Conservation (phyloP, 2,888 invertebrate species). For the Drosophila antonietae region DNA sequence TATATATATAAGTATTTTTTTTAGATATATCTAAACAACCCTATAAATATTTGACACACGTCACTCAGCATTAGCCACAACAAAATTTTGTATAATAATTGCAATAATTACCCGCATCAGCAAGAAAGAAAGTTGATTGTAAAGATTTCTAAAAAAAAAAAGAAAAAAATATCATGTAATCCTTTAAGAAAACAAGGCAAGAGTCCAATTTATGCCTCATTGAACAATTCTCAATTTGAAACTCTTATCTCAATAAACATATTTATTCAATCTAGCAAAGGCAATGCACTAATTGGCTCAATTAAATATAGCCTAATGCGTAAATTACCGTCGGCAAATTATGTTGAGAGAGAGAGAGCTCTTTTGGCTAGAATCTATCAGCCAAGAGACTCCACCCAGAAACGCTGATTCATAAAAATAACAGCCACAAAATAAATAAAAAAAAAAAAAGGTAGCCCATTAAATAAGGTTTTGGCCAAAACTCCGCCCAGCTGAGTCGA, state of each 20-base stretch:
- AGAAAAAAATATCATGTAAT: constrained; percentile 54
- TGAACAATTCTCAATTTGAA: constrained; percentile 43
- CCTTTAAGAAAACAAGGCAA: constrained; percentile 64
- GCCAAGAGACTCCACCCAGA: constrained; percentile 58
- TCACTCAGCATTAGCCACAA: constrained; percentile 12
- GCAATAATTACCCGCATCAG: constrained; percentile 73
- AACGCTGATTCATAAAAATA: constrained; percentile 55
- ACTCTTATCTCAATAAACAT: constrained; percentile 35
- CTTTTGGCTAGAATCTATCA: constrained; percentile 33
- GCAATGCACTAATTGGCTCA: constrained; percentile 52
- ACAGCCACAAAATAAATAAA: constrained; percentile 15
- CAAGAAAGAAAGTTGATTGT: constrained; percentile 31
- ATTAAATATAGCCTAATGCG: constrained; percentile 46
- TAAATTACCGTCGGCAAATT: constrained; percentile 57
- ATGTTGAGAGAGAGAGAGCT: not conserved
- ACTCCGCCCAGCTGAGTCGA: constrained; percentile 60
- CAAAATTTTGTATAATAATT: constrained; percentile 38
- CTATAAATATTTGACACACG: constrained; percentile 35
- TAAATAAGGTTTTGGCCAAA: constrained; percentile 54
- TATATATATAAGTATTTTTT: constrained; percentile 40
- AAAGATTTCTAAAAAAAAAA: constrained; percentile 11
- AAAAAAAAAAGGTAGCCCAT: constrained; percentile 53
- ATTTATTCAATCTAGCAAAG: constrained; percentile 25
- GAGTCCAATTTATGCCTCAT: constrained; percentile 49
- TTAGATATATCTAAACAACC: constrained; percentile 37